Percentiles rank a stretch among this genome's conserved stretches.
Conservation (phyloP, 2,888 invertebrate genomes). For the Candidula unifasciata region DNA sequence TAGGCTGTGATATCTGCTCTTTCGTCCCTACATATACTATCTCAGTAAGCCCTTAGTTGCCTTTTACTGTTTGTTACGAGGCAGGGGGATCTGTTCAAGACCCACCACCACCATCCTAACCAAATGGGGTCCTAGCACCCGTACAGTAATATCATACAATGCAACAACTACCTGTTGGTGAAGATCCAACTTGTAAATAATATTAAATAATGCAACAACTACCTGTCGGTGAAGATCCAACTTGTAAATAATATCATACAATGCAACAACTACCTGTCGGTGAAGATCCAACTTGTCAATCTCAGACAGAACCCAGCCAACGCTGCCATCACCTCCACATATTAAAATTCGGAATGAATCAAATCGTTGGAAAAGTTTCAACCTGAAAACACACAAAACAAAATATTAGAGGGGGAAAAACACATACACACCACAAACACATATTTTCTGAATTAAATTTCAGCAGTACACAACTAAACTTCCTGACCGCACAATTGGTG, state of each 20-base stretch:
- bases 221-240: constrained; percentile 91
- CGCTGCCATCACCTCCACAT: constrained; percentile 98
- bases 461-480: too few relatives aligned
- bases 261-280: constrained; percentile 82
- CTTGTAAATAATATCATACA: constrained; percentile 85
- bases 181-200: constrained; percentile 95
- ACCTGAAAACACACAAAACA: constrained; percentile 78
- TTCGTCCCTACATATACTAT: too few relatives aligned
- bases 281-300: constrained; percentile 94
- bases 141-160: too few relatives aligned
- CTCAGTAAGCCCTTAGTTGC: too few relatives aligned
- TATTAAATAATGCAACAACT: constrained; percentile 57
- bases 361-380: constrained; percentile 94
- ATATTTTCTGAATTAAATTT: too few relatives aligned
- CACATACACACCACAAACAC: too few relatives aligned
- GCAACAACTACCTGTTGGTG: constrained; percentile 83
- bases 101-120: too few relatives aligned
- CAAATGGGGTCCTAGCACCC: too few relatives aligned
- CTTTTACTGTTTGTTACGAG: too few relatives aligned
- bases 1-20: too few relatives aligned
- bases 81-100: too few relatives aligned
- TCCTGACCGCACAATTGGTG: too few relatives aligned
- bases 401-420: background rate
- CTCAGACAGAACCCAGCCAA: constrained; percentile 98
- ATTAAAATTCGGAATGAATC: constrained; percentile 96